phyloP scores from a whole-genome alignment of 2,888 invertebrate species.

The Entomobrya multifasciata region DNA sequence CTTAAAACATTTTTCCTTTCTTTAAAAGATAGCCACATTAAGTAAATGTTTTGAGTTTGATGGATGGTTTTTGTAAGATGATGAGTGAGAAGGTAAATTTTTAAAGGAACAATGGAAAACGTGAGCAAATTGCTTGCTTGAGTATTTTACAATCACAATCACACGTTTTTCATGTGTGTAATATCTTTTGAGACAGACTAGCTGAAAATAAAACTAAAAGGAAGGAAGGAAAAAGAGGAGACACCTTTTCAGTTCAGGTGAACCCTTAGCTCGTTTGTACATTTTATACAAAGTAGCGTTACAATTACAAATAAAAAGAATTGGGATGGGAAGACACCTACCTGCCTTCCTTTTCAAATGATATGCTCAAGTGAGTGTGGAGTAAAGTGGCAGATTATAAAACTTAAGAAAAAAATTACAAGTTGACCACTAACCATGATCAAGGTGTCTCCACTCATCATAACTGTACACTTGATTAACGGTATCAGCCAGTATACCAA shows the following conservation, averaged over 20 bases:
- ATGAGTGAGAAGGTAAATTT: not conserved
- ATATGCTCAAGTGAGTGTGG: conserved; percentile 24
- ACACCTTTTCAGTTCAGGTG: no score
- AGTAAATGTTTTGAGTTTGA: no score
- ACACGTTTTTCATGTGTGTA: not conserved
- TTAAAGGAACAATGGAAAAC: conserved; percentile 21
- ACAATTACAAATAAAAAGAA: conserved; percentile 18
- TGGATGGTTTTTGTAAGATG: conserved; percentile 11
- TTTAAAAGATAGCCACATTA: not conserved
- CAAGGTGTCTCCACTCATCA: conserved; percentile 3
- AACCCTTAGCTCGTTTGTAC: not conserved
- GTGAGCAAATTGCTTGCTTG: not conserved
- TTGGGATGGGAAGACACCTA: no score
- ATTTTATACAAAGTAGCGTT: conserved; percentile 23
- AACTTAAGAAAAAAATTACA: no score
- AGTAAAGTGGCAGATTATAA: no score
- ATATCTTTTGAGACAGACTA: not conserved
- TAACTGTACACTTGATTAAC: conserved; percentile 47
- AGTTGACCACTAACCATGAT: not conserved
- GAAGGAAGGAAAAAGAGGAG: no score
- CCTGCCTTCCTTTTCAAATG: not conserved
- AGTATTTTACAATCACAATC: conserved; percentile 8
- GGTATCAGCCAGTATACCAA: not conserved
- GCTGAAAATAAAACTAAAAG: no score
- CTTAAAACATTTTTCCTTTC: not conserved